A percentile compares a stretch with the other conserved stretches of the same genome.
Evolutionary conservation across 1,140 invertebrate species (phyloP).

Genomic region (Drosophila mojavensis): DNA sequence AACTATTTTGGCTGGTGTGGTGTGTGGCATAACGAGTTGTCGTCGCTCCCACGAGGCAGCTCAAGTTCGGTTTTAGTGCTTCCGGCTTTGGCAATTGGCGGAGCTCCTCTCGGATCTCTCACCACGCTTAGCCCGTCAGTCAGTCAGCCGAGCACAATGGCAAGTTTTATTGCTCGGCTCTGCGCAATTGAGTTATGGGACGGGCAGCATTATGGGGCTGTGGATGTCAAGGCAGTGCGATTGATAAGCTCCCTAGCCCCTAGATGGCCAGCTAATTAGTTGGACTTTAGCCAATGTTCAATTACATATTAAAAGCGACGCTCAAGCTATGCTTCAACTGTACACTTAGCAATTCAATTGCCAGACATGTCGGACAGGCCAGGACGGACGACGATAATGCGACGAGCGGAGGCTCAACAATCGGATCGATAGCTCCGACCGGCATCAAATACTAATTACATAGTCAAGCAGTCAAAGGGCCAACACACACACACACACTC

Average conservation of each 20-base stretch:
- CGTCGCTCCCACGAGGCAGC: slow-evolving; percentile 31
- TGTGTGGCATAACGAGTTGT: slow-evolving; percentile 31
- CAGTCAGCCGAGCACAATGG: not conserved
- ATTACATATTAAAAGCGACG: slow-evolving; percentile 7
- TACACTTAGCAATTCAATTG: not conserved
- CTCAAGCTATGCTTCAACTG: not conserved
- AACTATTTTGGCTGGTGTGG: slow-evolving; percentile 34
- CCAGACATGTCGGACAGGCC: not conserved
- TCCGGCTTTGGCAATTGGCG: slow-evolving; percentile 13
- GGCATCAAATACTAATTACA: slow-evolving; percentile 27
- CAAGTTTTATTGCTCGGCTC: slow-evolving; percentile 37
- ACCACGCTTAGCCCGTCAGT: too few species aligned
- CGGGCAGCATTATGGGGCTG: not conserved
- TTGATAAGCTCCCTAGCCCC: slow-evolving; percentile 3
- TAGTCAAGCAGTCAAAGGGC: slow-evolving; percentile 21
- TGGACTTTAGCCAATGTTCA: slow-evolving; percentile 36
- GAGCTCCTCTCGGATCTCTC: not conserved
- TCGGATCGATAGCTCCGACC: slow-evolving; percentile 35
- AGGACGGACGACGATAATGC: slow-evolving; percentile 3
- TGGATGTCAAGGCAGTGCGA: slow-evolving; percentile 28
- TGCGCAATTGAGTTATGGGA: slow-evolving; percentile 26
- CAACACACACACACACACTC: not conserved
- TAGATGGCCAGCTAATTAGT: slow-evolving; percentile 34
- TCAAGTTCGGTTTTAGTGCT: slow-evolving; percentile 1
- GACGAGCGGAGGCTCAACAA: slow-evolving; percentile 16